These are phyloP conservation scores for Acanthurus leucopareius DNA, from an alignment of 2,797 vertebrate species.

Conservation along the genomic window DNA sequence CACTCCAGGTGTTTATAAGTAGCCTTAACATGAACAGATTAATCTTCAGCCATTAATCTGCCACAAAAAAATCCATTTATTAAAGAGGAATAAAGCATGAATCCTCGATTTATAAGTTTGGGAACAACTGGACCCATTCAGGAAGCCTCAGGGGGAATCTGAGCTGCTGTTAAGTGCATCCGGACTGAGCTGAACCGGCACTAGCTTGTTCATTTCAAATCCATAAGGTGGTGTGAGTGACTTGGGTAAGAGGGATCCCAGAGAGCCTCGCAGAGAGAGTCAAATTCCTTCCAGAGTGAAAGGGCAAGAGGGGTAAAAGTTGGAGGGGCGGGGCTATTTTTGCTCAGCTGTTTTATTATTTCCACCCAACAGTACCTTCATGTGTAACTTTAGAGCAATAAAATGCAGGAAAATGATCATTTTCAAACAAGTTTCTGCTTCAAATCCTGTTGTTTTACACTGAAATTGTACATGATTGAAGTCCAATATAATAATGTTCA, in stretches of 20 bases:
- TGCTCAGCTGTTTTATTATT: constrained; percentile 58
- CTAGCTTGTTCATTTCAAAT: constrained; percentile 28
- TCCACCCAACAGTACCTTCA: constrained; percentile 36
- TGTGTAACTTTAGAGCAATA: neutral
- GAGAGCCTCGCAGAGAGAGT: constrained; percentile 36
- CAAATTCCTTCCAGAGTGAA: constrained; percentile 49
- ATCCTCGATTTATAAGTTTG: neutral
- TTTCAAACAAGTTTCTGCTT: neutral
- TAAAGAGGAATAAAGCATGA: neutral
- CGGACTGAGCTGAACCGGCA: neutral
- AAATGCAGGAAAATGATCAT: neutral
- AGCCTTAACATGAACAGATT: neutral
- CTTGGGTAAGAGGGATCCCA: constrained; percentile 19
- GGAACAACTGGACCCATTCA: neutral
- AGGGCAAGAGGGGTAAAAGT: constrained; percentile 24
- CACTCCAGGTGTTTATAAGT: too few species aligned
- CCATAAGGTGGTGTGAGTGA: constrained; percentile 52
- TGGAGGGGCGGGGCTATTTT: constrained; percentile 1
- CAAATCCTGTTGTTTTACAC: neutral
- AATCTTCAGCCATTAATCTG: too few species aligned
- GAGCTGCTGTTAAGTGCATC: neutral
- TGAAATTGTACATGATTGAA: neutral
- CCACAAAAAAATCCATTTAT: too few species aligned
- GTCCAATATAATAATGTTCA: neutral
- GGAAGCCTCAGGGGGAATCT: neutral